phyloP scores from a whole-genome alignment of 2,888 invertebrate species.

The Micoletzkya japonica region DNA sequence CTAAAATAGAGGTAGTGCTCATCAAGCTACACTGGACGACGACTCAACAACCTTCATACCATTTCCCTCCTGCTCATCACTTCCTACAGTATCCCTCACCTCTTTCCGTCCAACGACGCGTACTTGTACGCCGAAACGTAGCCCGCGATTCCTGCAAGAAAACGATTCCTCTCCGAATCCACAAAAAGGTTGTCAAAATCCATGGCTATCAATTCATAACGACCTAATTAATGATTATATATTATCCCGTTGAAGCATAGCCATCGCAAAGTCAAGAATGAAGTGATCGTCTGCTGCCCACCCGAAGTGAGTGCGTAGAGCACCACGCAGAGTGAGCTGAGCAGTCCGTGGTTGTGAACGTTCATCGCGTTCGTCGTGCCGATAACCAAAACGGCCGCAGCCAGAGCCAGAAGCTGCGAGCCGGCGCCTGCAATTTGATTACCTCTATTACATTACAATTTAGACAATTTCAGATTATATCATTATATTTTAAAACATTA shows the following conservation, averaged over 20 bases:
- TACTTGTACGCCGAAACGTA: slow-evolving; percentile 67
- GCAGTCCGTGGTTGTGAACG: slow-evolving; percentile 68
- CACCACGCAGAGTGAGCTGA: slow-evolving; percentile 67
- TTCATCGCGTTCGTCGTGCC: slow-evolving; percentile 67
- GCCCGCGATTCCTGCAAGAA: slow-evolving; percentile 67
- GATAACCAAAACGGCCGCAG: slow-evolving; percentile 67
- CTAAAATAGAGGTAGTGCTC: too few species aligned
- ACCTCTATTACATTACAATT: too few species aligned
- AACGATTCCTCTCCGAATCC: neutral
- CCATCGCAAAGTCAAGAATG: too few species aligned
- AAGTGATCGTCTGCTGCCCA: too few species aligned
- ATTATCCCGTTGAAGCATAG: too few species aligned
- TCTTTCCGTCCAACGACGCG: slow-evolving; percentile 65
- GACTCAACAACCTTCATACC: neutral
- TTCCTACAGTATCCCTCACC: slow-evolving; percentile 36
- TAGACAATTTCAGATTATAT: neutral
- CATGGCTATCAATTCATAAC: neutral
- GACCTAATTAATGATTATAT: neutral
- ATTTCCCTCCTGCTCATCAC: neutral
- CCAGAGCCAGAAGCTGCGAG: slow-evolving; percentile 67
- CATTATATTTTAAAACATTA: neutral
- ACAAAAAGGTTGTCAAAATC: neutral
- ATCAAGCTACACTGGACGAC: too few species aligned
- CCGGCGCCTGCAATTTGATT: slow-evolving; percentile 66
- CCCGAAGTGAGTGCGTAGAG: slow-evolving; percentile 68